phyloP scores from a whole-genome alignment of 2,113 vertebrate species.

The Rhagologus leucostigma region DNA sequence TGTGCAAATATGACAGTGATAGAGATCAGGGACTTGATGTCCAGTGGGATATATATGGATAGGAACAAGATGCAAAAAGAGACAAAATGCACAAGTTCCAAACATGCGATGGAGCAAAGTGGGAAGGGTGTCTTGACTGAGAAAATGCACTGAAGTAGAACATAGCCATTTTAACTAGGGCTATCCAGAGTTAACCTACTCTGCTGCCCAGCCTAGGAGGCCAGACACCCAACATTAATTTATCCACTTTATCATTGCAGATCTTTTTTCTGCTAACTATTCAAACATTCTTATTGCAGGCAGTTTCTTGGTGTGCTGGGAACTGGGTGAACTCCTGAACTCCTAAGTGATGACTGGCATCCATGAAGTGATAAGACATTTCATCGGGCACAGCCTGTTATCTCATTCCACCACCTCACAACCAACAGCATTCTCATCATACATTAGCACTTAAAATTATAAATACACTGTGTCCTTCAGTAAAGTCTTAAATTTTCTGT shows the following conservation, averaged over 20 bases:
- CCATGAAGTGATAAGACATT: neutral
- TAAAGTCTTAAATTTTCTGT: neutral
- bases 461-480: neutral
- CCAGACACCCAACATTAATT: neutral
- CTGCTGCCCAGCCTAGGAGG: neutral
- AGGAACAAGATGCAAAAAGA: neutral
- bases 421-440: neutral
- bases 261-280: neutral
- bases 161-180: neutral
- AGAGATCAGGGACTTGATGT: neutral
- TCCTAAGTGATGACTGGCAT: neutral
- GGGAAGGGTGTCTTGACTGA: neutral
- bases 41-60: neutral
- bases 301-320: neutral
- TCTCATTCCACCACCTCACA: neutral
- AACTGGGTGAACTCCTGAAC: neutral
- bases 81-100: neutral
- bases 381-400: neutral
- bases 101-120: neutral
- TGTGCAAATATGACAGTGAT: neutral
- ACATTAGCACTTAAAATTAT: neutral
- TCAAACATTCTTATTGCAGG: neutral
- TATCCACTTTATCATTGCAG: neutral
- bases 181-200: neutral
- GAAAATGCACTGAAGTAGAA: neutral